Conservation (phyloP, 2,888 invertebrate genomes). For the Phragmatobia fuliginosa region DNA sequence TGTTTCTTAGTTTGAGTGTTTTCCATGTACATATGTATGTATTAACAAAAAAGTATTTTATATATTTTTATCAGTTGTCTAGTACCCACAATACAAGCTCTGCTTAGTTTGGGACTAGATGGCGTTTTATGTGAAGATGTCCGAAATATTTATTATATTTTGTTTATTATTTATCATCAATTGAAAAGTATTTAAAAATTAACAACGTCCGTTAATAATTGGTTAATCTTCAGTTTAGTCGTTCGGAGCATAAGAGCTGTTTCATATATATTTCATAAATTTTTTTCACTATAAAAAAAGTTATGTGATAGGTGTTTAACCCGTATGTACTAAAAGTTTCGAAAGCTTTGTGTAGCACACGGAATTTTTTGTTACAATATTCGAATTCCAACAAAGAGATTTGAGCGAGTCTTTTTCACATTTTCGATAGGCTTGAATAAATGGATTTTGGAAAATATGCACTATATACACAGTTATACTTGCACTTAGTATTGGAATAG, state of each 20-base stretch:
- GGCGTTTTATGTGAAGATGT: too few species aligned
- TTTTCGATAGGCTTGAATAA: neutral
- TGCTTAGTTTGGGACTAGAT: too few species aligned
- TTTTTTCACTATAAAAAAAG: neutral
- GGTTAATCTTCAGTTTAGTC: too few species aligned
- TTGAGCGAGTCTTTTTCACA: neutral
- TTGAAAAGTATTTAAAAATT: too few species aligned
- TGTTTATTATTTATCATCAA: too few species aligned
- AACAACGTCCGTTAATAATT: too few species aligned
- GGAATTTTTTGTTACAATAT: neutral
- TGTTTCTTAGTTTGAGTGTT: too few species aligned
- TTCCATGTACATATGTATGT: too few species aligned
- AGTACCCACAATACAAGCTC: too few species aligned
- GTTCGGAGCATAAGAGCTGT: neutral
- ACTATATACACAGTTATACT: neutral
- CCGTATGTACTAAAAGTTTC: neutral
- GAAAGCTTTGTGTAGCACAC: neutral
- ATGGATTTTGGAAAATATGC: neutral
- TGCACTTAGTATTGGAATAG: neutral
- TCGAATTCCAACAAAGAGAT: neutral
- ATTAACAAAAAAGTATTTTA: too few species aligned
- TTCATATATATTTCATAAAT: neutral
- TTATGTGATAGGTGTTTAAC: neutral
- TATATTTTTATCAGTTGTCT: too few species aligned
- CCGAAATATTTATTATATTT: too few species aligned